These are phyloP conservation scores for Carassius gibelio DNA, from an alignment of 2,113 vertebrate species.

Conservation along the genomic window DNA sequence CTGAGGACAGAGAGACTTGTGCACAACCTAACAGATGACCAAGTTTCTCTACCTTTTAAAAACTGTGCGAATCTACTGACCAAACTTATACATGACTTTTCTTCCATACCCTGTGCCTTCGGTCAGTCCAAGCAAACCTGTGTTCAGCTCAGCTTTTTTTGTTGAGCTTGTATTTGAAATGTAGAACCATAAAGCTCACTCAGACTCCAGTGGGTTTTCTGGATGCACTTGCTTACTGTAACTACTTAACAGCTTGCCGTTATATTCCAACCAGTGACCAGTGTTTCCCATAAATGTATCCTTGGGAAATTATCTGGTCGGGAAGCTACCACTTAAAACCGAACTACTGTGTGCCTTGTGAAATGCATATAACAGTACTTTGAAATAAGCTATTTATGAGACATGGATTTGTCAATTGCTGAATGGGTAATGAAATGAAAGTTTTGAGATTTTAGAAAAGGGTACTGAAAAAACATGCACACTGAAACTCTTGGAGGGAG, in stretches of 20 bases:
- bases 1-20: conserved; percentile 49
- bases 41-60: background rate
- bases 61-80: conserved; percentile 75
- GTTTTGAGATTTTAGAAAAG: conserved; percentile 4
- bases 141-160: background rate
- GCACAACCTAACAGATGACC: conserved; percentile 24
- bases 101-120: background rate
- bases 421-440: conserved; percentile 8
- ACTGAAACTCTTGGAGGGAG: background rate
- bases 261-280: conserved; percentile 11
- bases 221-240: conserved; percentile 36
- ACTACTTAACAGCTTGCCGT: background rate
- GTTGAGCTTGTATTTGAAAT: background rate
- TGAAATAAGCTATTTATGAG: conserved; percentile 32
- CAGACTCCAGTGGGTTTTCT: background rate
- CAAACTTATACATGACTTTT: conserved; percentile 52
- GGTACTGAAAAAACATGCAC: conserved; percentile 24
- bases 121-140: conserved; percentile 22
- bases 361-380: conserved; percentile 28
- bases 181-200: background rate
- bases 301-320: background rate
- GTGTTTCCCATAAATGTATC: background rate
- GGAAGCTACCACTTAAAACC: conserved; percentile 27
- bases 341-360: conserved; percentile 56
- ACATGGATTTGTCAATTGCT: conserved; percentile 15